A percentile compares a stretch with the other conserved stretches of the same genome.
These are phyloP conservation scores for Drosophila serrata DNA, from an alignment of 1,140 invertebrate genomes.

Conservation along the genomic window DNA sequence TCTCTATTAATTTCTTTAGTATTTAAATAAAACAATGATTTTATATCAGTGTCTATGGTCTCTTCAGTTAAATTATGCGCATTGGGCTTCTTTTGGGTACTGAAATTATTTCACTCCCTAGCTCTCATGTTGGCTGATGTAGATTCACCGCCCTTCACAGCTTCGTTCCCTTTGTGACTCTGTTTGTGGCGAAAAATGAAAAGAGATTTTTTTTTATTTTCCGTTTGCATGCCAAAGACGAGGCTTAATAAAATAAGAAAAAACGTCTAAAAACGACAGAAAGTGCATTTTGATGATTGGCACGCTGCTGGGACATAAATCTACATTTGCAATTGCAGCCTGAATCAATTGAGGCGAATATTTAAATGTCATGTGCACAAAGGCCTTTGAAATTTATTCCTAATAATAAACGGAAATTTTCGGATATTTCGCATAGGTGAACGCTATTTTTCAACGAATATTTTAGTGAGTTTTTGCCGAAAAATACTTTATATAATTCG, in stretches of 20 bases:
- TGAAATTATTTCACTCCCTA: conserved; percentile 59
- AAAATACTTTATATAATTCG: not conserved
- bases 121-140: conserved; percentile 52
- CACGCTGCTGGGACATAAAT: conserved; percentile 62
- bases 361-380: conserved; percentile 9
- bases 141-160: conserved; percentile 14
- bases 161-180: conserved; percentile 11
- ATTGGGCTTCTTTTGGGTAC: conserved; percentile 66
- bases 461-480: not conserved
- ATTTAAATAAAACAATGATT: not conserved
- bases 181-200: conserved; percentile 31
- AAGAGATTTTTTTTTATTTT: conserved; percentile 42
- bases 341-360: conserved; percentile 32
- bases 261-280: conserved; percentile 6
- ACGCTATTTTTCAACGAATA: not conserved
- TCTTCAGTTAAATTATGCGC: conserved; percentile 62
- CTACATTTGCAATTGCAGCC: conserved; percentile 38
- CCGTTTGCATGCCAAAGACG: conserved; percentile 28
- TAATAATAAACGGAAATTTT: conserved; percentile 11
- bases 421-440: not conserved
- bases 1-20: no score
- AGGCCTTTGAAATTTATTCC: conserved; percentile 18
- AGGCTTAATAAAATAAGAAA: conserved; percentile 12
- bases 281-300: conserved; percentile 64
- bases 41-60: conserved; percentile 7